These are phyloP conservation scores for Cydia splendana DNA, from an alignment of 1,140 invertebrate species.

Conservation along the genomic window DNA sequence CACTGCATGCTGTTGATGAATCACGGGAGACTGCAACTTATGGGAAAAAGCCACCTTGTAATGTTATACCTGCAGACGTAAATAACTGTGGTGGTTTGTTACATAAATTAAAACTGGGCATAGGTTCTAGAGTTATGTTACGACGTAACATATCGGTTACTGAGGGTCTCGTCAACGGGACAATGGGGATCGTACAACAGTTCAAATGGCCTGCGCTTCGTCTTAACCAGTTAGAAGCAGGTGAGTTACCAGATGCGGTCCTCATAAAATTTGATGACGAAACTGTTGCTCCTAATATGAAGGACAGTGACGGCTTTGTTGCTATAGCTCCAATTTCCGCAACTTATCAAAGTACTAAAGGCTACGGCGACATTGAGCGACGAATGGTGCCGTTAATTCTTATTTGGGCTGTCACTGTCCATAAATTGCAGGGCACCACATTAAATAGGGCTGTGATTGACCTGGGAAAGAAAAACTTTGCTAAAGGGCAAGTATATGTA, in stretches of 20 bases:
- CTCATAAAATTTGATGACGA: background rate
- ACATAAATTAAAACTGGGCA: constrained; percentile 6
- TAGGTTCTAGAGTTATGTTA: constrained; percentile 33
- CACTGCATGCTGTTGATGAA: background rate
- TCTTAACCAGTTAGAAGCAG: constrained; percentile 14
- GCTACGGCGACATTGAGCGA: constrained; percentile 39
- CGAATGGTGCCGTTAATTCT: no score
- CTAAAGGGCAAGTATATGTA: constrained; percentile 39
- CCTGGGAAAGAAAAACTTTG: constrained; percentile 55
- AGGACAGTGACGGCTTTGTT: background rate
- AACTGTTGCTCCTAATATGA: background rate
- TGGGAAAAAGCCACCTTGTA: constrained; percentile 16
- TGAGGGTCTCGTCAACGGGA: constrained; percentile 16
- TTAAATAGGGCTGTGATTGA: constrained; percentile 50
- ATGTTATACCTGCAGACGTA: constrained; percentile 30
- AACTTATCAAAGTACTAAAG: background rate
- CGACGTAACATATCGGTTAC: constrained; percentile 28
- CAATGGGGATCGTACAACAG: constrained; percentile 25
- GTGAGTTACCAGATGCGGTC: background rate
- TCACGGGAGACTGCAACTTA: constrained; percentile 30
- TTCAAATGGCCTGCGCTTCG: constrained; percentile 22
- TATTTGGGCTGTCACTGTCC: constrained; percentile 45
- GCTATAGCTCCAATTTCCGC: background rate
- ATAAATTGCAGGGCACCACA: constrained; percentile 45
- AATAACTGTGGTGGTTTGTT: constrained; percentile 36